Evolutionary conservation across 1,140 invertebrate species (phyloP).

Genomic region (Leptonema lineaticorne): DNA sequence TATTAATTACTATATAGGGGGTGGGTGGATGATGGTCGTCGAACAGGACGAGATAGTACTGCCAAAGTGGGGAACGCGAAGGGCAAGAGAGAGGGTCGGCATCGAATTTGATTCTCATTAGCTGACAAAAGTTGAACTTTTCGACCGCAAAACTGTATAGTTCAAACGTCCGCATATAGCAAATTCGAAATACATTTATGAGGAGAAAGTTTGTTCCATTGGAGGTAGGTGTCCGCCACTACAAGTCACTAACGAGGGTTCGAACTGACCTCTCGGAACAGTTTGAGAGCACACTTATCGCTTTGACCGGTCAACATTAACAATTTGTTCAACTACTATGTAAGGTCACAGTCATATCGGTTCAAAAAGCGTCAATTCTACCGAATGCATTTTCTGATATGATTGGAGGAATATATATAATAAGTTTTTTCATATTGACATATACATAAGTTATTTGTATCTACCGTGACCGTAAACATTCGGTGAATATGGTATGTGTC

Average conservation of each 20-base stretch:
- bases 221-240: not conserved
- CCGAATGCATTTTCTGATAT: too few relatives aligned
- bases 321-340: not conserved
- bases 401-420: too few relatives aligned
- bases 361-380: too few relatives aligned
- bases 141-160: conserved; percentile 22
- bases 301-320: conserved; percentile 5
- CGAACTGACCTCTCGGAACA: conserved; percentile 19
- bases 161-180: not conserved
- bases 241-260: conserved; percentile 33
- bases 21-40: too few relatives aligned
- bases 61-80: too few relatives aligned
- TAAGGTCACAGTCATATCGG: too few relatives aligned
- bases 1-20: not conserved
- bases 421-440: too few relatives aligned
- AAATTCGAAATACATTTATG: conserved; percentile 32
- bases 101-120: conserved; percentile 28
- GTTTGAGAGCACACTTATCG: conserved; percentile 19
- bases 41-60: too few relatives aligned
- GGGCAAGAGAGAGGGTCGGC: too few relatives aligned
- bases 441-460: too few relatives aligned
- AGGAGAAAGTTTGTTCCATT: conserved; percentile 17
- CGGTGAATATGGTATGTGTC: too few relatives aligned
- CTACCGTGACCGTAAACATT: too few relatives aligned
- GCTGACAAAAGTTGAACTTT: conserved; percentile 16